phyloP scores from a whole-genome alignment of 2,888 invertebrate species.

The Drosophila neutralis region DNA sequence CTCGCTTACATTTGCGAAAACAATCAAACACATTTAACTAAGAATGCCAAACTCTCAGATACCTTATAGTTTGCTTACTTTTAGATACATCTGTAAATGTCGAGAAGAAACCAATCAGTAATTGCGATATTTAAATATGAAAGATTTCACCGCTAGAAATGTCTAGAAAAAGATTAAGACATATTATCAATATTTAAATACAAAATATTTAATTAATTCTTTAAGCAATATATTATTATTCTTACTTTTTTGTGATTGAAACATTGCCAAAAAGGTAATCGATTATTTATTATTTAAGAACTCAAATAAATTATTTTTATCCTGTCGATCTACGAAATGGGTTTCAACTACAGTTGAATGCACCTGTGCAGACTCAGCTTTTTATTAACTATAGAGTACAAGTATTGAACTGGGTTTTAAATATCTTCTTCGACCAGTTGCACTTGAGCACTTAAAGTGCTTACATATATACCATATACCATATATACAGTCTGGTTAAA shows the following conservation, averaged over 20 bases:
- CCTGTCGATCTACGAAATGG: too few species aligned
- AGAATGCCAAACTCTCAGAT: background rate
- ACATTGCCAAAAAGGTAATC: too few species aligned
- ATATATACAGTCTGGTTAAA: conserved; percentile 1
- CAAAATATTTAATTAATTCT: background rate
- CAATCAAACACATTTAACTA: conserved; percentile 15
- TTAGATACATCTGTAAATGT: background rate
- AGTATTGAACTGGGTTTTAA: background rate
- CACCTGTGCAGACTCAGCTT: background rate
- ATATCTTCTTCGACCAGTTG: background rate
- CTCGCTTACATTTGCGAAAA: conserved; percentile 33
- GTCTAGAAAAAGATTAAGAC: fast-evolving
- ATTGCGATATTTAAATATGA: background rate
- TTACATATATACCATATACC: background rate
- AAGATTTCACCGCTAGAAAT: background rate
- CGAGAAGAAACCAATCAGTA: background rate
- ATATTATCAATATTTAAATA: background rate
- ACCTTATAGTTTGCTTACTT: conserved; percentile 1
- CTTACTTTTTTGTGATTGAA: too few species aligned
- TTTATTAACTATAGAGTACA: background rate
- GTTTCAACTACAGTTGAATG: background rate
- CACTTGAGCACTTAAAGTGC: conserved; percentile 5
- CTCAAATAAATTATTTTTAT: too few species aligned
- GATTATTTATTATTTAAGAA: too few species aligned
- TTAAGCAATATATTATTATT: background rate